Base-by-base conservation (phyloP, 2,888 invertebrate genomes). In the Nineta flava region DNA sequence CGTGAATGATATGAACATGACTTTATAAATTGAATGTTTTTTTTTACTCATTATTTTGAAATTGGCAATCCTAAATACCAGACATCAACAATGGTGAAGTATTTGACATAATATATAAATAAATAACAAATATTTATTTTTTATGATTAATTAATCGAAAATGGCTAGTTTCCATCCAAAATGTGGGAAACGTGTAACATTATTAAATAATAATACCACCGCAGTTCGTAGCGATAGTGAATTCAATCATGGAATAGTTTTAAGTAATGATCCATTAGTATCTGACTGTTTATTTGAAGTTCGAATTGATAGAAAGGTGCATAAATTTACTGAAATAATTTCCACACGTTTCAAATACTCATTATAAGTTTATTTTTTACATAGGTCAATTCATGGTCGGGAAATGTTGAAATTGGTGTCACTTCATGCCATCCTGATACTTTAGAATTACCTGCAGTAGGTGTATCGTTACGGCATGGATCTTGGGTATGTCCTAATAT, bases 251-350 rank as follows among this genome's bases (percentile, higher is more conserved):
- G 91, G 90, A n/a, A 68, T 92, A 55, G 87, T 90, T 21, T 75
- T 92, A 55, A 85, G 87, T 59, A 79, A 81, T 5, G 82, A 85
- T 57, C 85, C 90, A 3, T 69, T 92, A 26, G 70, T 74, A 53
- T 85, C 88, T 64, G 87, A 91, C 71, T 76, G 83, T 54, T 68
- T 88, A 50, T 92, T 92, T 65, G 87, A 90, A 75, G 82, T 92
- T 54, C 78, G 81, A 60, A 84, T 92, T 61, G 90, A 91, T 63
- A 82, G 83, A 70, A 92, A 91, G 81, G 92, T 92, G 69, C 61
- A 46, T 16, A 51, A 44, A 10, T 51, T 48, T 31, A 17, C 6
- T 21, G 6, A 26, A 6, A 26, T 19, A 3, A 5, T 5, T 19
- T 5, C 19, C 19, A 2, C 19, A 19, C 5, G 5, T 19, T 19